These are phyloP conservation scores for Misgurnus mizolepis DNA, from an alignment of 2,113 vertebrate species.

Conservation along the genomic window DNA sequence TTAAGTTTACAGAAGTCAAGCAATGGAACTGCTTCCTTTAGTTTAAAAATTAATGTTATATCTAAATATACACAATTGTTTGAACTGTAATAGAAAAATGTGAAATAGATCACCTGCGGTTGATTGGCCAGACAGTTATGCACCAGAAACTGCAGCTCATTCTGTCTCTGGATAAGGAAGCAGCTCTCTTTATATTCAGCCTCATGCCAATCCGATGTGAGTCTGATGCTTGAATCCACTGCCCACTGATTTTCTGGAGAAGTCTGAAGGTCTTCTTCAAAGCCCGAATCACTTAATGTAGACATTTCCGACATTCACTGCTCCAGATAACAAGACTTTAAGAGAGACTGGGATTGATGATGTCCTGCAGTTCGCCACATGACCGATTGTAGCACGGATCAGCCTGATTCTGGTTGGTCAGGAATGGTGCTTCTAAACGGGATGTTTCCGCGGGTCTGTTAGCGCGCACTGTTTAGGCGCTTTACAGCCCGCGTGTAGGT, in stretches of 20 bases:
- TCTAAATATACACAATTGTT: too few relatives aligned
- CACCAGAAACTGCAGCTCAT: constrained; percentile 80
- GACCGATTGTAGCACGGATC: not conserved
- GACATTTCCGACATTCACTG: constrained; percentile 37
- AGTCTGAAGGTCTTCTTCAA: constrained; percentile 74
- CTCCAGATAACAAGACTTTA: too few relatives aligned
- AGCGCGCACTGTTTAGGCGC: constrained; percentile 56
- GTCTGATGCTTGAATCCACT: not conserved
- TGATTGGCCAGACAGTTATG: constrained; percentile 79
- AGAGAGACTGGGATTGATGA: not conserved
- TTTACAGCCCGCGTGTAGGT: constrained; percentile 34
- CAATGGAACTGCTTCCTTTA: too few relatives aligned
- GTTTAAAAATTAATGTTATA: too few relatives aligned
- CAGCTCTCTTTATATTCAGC: constrained; percentile 85
- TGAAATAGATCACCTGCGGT: constrained; percentile 78
- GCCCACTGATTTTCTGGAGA: constrained; percentile 32
- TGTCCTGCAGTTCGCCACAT: not conserved
- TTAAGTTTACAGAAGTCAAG: too few relatives aligned
- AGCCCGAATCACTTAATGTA: constrained; percentile 76
- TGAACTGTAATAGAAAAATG: too few relatives aligned
- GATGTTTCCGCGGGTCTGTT: constrained; percentile 65
- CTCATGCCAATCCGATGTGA: constrained; percentile 65
- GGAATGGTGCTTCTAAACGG: not conserved
- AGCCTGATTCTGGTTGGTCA: not conserved
- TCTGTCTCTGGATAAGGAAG: constrained; percentile 78